Base-by-base conservation (phyloP, 2,888 invertebrate species). In the Conops quadrifasciatus region DNA sequence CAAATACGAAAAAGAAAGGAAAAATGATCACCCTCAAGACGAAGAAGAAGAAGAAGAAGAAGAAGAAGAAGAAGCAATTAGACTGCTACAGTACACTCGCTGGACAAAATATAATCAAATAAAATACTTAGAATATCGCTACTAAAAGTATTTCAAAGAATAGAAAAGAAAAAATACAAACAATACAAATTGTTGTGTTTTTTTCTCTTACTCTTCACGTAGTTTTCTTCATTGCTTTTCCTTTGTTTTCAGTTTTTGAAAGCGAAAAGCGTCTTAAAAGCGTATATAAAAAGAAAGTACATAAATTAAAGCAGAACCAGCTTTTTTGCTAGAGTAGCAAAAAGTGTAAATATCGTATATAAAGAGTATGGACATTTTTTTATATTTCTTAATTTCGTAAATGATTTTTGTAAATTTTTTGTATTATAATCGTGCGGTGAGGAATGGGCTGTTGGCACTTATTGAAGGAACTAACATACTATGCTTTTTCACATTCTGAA, bases 111-210 rank as follows among this genome's bases (percentile, higher is more conserved):
- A 16, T 15, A 60, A 36, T 5, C 16, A n/a, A 30, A 30, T 30
- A 5, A 51, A 51, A n/a, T 1, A 43, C 4, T 36, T 5, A 62
- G 43, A 62, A 43, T 21, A 36, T 43, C 2, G 62, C 62, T 19
- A 47, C 30, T 49, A 28, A 51, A 51, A 45, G 43, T 47, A 63
- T 47, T 63, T 47, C 19, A 30, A 28, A 51, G 24, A n/a, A 28
- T 51, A 28, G 24, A 65, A 45, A 28, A 65, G 51, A 26, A 19
- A 30, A 45, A 60, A 16, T 24, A 15, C 19, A 65, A 51, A 65
- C 65, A n/a, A 51, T n/a, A 51, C 19, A 7, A 51, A 19, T 24
- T 43, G 21, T 2, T 49, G 21, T 62, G 2, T 62, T 43, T 30
- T 5, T 45, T 62, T 13, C 21, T 30, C 28, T 13, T n/a, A 49